These are phyloP conservation scores for Linepithema humile DNA, from an alignment of 1,140 invertebrate species.

Conservation along the genomic window DNA sequence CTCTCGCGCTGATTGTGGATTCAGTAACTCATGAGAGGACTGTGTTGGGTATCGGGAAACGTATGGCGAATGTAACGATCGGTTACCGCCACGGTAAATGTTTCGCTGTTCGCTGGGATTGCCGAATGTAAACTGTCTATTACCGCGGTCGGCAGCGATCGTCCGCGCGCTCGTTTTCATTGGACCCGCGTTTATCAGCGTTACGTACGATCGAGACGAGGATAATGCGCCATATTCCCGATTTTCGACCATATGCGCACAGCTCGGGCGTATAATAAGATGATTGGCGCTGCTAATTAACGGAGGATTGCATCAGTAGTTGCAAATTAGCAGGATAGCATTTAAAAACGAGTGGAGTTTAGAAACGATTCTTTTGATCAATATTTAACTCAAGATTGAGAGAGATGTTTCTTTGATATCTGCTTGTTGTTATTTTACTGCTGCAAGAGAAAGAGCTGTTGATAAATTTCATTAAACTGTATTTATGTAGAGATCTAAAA, in stretches of 20 bases:
- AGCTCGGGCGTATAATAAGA: background rate
- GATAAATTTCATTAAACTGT: background rate
- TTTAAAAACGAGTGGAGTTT: background rate
- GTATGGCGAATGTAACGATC: slow-evolving; percentile 63
- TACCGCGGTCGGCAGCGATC: slow-evolving; percentile 47
- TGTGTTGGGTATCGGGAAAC: slow-evolving; percentile 56
- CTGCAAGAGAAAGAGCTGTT: background rate
- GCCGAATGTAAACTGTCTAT: slow-evolving; percentile 71
- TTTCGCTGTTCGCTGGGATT: slow-evolving; percentile 62
- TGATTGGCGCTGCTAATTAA: slow-evolving; percentile 31
- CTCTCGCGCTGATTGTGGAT: slow-evolving; percentile 44
- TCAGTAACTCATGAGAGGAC: slow-evolving; percentile 60
- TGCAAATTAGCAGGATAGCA: background rate
- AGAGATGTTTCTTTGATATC: background rate
- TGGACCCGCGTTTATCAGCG: slow-evolving; percentile 57
- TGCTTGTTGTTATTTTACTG: background rate
- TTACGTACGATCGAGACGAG: slow-evolving; percentile 36
- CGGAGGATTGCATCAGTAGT: background rate
- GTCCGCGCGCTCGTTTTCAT: slow-evolving; percentile 46
- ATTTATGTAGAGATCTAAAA: background rate
- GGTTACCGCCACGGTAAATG: slow-evolving; percentile 64
- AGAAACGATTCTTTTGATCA: background rate
- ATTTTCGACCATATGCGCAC: background rate
- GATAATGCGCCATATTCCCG: slow-evolving; percentile 8
- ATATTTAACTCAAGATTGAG: background rate